Conservation (phyloP, 30 jellyfish, hydroid and myxozoan species). For the Cassiopea andromeda region DNA sequence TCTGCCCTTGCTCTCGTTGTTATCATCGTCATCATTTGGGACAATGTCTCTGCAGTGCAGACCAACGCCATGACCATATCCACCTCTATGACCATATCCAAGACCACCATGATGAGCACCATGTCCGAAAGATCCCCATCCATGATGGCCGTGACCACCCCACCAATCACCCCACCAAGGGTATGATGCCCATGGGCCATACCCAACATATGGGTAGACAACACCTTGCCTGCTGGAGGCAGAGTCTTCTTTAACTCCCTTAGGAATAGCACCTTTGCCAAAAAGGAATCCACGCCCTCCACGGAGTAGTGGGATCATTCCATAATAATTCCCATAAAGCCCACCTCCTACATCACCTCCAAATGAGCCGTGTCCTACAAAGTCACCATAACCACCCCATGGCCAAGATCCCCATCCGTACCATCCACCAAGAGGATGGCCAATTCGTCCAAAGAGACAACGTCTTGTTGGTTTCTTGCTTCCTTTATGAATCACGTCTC, state of each 20-base stretch:
- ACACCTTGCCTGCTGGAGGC: constrained; percentile 88
- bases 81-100: constrained; percentile 65
- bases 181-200: constrained; percentile 99
- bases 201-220: constrained; percentile 94
- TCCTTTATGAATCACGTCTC: constrained; percentile 28
- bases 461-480: constrained; percentile 37
- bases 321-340: constrained; percentile 49
- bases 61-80: constrained; percentile 73
- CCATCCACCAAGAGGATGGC: constrained; percentile 93
- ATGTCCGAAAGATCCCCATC: constrained; percentile 92
- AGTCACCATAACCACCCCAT: constrained; percentile 95
- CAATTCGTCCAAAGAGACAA: constrained; percentile 63
- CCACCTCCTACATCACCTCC: constrained; percentile 76
- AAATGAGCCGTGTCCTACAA: constrained; percentile 82
- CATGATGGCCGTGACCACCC: constrained; percentile 99
- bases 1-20: constrained; percentile 2
- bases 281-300: constrained; percentile 16
- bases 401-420: constrained; percentile 99
- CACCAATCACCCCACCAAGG: constrained; percentile 99
- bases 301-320: constrained; percentile 24
- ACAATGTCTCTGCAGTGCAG: constrained; percentile 93
- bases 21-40: constrained; percentile 27
- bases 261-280: constrained; percentile 68
- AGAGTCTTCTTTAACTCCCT: constrained; percentile 43
- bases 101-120: constrained; percentile 64